Percentiles rank a stretch among this genome's conserved stretches.
Conservation (phyloP, 2,888 invertebrate genomes). For the Epinotia nisella region DNA sequence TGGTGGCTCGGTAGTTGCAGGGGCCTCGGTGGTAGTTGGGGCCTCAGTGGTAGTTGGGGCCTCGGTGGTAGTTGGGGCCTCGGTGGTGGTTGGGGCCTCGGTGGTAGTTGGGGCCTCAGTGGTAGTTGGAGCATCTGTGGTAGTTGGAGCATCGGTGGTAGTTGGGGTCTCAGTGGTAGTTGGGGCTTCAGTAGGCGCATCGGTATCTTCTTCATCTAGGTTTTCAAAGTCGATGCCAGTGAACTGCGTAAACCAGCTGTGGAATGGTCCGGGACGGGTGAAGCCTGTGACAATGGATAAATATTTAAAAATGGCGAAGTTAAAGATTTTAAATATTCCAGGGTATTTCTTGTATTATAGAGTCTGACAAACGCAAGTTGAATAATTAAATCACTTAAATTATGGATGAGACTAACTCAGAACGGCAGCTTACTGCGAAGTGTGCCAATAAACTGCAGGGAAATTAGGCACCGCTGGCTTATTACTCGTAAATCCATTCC, state of each 20-base stretch:
- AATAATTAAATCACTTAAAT: too few species aligned
- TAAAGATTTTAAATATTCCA: not conserved
- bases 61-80: conserved; percentile 25
- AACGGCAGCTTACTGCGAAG: too few species aligned
- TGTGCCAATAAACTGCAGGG: too few species aligned
- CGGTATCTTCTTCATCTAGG: conserved; percentile 56
- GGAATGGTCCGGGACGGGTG: conserved; percentile 73
- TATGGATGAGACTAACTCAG: too few species aligned
- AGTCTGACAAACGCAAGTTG: too few species aligned
- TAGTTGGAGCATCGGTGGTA: conserved; percentile 46
- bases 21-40: conserved; percentile 22
- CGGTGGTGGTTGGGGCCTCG: conserved; percentile 31
- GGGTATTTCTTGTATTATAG: too few species aligned
- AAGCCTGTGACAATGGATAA: conserved; percentile 61
- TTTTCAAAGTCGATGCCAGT: conserved; percentile 73
- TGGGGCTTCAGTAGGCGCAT: not conserved
- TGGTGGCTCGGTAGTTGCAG: conserved; percentile 34
- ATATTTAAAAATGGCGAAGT: not conserved
- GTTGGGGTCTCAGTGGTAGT: conserved; percentile 43
- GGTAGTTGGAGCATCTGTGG: conserved; percentile 35
- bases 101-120: conserved; percentile 43
- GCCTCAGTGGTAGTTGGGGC: conserved; percentile 24
- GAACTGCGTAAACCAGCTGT: conserved; percentile 64
- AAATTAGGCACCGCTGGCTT: too few species aligned
- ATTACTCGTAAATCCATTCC: too few species aligned